A percentile compares a stretch with the other conserved stretches of the same genome.
phyloP scores from a whole-genome alignment of 2,888 invertebrate species.

The Neria commutata region DNA sequence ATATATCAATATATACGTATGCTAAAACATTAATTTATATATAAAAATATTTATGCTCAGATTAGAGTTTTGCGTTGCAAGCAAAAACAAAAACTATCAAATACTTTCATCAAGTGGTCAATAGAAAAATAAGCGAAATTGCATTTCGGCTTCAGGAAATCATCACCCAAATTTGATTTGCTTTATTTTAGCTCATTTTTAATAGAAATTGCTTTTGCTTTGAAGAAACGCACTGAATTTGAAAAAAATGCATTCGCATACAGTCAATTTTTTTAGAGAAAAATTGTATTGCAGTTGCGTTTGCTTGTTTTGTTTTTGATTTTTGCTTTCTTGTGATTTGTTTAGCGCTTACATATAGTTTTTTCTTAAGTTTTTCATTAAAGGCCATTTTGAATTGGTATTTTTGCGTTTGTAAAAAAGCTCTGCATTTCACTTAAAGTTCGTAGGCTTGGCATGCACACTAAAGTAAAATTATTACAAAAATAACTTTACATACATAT shows the following conservation, averaged over 20 bases:
- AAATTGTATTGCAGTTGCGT: background rate
- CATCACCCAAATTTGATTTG: background rate
- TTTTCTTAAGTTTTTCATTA: conserved; percentile 9
- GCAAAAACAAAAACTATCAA: background rate
- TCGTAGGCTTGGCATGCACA: conserved; percentile 7
- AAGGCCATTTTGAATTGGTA: conserved; percentile 15
- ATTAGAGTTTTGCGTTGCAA: background rate
- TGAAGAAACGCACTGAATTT: background rate
- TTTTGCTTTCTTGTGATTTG: conserved; percentile 17
- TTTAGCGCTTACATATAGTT: conserved; percentile 16
- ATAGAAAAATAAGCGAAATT: conserved; percentile 1
- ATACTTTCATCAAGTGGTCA: background rate
- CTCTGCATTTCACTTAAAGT: background rate
- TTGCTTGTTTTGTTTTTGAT: conserved; percentile 13
- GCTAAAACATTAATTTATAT: conserved; percentile 16
- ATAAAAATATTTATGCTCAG: background rate
- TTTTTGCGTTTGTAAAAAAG: conserved; percentile 14
- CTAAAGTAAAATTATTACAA: background rate
- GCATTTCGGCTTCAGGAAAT: no score
- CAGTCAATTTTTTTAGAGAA: background rate
- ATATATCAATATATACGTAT: background rate
- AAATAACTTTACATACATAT: conserved; percentile 1
- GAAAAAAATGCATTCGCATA: background rate
- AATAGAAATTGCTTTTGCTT: background rate
- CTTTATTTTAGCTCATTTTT: background rate